Evolutionary conservation across 2,888 invertebrate genomes (phyloP).

Genomic region (Altica lythri): DNA sequence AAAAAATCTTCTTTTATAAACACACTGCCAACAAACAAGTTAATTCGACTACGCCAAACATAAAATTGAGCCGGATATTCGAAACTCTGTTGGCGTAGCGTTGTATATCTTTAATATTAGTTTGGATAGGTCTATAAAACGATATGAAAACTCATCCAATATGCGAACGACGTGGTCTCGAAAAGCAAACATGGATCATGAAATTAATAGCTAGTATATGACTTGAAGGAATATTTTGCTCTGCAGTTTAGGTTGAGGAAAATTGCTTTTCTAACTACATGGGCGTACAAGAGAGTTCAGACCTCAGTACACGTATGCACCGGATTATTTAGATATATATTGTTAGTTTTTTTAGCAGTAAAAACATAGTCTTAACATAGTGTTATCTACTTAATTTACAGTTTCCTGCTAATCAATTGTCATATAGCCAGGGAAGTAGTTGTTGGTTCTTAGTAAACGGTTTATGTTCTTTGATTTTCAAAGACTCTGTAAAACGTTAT

Average conservation of each 20-base stretch:
- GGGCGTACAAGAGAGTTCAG: too few relatives aligned
- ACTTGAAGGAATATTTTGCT: slow-evolving; percentile 25
- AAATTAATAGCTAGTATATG: slow-evolving; percentile 31
- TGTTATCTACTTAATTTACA: too few relatives aligned
- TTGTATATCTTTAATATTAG: slow-evolving; percentile 28
- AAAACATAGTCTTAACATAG: too few relatives aligned
- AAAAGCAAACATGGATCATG: slow-evolving; percentile 31
- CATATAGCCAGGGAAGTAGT: too few relatives aligned
- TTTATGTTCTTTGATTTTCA: too few relatives aligned
- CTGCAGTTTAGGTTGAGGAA: slow-evolving; percentile 6
- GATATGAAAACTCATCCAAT: slow-evolving; percentile 32
- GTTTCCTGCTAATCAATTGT: too few relatives aligned
- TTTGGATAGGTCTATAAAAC: slow-evolving; percentile 31
- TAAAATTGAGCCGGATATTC: slow-evolving; percentile 22
- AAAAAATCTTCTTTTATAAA: slow-evolving; percentile 4
- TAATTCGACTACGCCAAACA: slow-evolving; percentile 16
- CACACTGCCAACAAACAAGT: slow-evolving; percentile 12
- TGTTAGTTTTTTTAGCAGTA: too few relatives aligned
- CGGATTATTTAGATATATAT: too few relatives aligned
- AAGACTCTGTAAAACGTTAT: too few relatives aligned
- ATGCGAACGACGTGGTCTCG: slow-evolving; percentile 31
- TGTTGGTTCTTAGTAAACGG: too few relatives aligned
- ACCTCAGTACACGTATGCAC: too few relatives aligned
- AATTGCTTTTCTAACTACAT: slow-evolving; percentile 14
- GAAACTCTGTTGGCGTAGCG: slow-evolving; percentile 22